phyloP scores from a whole-genome alignment of 1,140 invertebrate genomes.

The Drosophila repleta region DNA sequence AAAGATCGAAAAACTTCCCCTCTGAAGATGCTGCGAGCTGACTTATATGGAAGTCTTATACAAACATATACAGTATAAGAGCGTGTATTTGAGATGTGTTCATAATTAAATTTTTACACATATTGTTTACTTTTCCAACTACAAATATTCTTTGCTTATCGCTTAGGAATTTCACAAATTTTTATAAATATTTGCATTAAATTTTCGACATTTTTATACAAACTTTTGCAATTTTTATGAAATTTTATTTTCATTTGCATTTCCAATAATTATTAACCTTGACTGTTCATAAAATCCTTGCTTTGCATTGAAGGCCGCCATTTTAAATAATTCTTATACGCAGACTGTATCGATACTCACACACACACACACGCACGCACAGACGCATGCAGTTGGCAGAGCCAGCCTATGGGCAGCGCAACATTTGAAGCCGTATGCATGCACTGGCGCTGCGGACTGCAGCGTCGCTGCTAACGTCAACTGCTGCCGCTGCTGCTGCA shows the following conservation, averaged over 20 bases:
- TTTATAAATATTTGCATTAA: too few species aligned
- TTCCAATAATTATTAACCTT: slow-evolving; percentile 1
- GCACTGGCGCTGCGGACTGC: neutral
- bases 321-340: slow-evolving; percentile 8
- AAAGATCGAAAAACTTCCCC: slow-evolving; percentile 11
- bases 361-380: slow-evolving; percentile 3
- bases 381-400: neutral
- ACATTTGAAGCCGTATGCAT: slow-evolving; percentile 34
- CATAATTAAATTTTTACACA: too few species aligned
- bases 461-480: slow-evolving; percentile 24
- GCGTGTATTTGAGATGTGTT: too few species aligned
- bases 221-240: too few species aligned
- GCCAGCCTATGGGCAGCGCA: slow-evolving; percentile 8
- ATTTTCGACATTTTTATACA: too few species aligned
- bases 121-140: too few species aligned
- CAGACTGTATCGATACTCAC: slow-evolving; percentile 13
- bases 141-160: too few species aligned
- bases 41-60: neutral
- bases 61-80: neutral
- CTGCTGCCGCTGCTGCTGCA: slow-evolving; percentile 1
- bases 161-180: too few species aligned
- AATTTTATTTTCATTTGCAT: too few species aligned
- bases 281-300: slow-evolving; percentile 1
- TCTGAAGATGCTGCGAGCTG: neutral
- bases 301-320: neutral